Evolutionary conservation across 2,888 invertebrate species (phyloP).

Genomic region (Drosophila hamatofila): DNA sequence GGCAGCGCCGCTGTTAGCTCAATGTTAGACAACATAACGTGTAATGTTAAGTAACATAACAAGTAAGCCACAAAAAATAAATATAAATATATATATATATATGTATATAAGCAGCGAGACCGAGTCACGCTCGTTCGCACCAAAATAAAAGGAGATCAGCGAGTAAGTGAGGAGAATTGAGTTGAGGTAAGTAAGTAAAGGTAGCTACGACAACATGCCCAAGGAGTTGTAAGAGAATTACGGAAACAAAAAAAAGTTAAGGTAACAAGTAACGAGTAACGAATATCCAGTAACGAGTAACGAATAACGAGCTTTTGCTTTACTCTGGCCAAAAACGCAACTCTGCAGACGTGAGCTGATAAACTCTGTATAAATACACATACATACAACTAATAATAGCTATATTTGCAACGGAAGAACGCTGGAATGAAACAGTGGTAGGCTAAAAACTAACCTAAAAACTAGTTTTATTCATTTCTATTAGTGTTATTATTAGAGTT

Average conservation of each 20-base stretch:
- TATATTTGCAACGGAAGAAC: background rate
- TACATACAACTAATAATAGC: background rate
- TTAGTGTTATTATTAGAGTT: background rate
- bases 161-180: constrained; percentile 32
- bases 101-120: constrained; percentile 6
- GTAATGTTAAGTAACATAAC: constrained; percentile 48
- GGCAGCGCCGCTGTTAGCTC: constrained; percentile 33
- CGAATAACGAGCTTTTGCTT: constrained; percentile 19
- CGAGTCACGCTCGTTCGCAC: background rate
- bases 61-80: constrained; percentile 10
- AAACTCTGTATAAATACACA: background rate
- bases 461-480: background rate
- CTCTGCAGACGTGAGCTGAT: constrained; percentile 42
- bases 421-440: background rate
- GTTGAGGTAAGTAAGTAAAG: constrained; percentile 16
- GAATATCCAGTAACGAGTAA: constrained; percentile 2
- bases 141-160: constrained; percentile 9
- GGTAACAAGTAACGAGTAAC: constrained; percentile 12
- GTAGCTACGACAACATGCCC: constrained; percentile 52
- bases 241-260: constrained; percentile 9
- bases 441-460: background rate
- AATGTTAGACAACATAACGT: constrained; percentile 36
- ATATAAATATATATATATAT: too few relatives aligned
- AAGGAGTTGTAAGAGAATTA: constrained; percentile 10
- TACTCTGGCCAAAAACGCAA: constrained; percentile 28